phyloP scores from a whole-genome alignment of 1,140 invertebrate species.

The Harlomillsia oculata region DNA sequence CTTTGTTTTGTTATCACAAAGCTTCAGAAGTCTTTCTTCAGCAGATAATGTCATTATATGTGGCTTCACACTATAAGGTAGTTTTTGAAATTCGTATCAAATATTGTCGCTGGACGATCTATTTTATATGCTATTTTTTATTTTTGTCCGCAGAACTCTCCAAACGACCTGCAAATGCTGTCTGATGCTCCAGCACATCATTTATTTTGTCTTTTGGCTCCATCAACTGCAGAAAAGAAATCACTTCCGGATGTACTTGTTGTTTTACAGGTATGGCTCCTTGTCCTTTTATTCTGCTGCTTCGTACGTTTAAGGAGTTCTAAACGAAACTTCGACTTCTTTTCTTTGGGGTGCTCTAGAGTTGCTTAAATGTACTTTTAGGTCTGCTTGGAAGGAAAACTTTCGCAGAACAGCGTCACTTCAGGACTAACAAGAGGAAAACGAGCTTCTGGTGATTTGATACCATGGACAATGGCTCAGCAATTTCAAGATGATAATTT shows the following conservation, averaged over 20 bases:
- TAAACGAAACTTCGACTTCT: not conserved
- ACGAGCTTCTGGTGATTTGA: slow-evolving; percentile 87
- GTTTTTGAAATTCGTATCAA: slow-evolving; percentile 15
- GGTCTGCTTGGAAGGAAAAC: slow-evolving; percentile 89
- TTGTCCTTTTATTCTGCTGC: not conserved
- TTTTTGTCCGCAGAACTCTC: slow-evolving; percentile 67
- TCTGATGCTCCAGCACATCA: slow-evolving; percentile 98
- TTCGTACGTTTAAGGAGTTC: not conserved
- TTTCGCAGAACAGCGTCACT: slow-evolving; percentile 68
- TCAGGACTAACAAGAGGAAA: slow-evolving; percentile 72
- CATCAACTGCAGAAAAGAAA: slow-evolving; percentile 59
- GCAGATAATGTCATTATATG: slow-evolving; percentile 81
- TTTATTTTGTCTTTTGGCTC: slow-evolving; percentile 88
- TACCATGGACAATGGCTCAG: slow-evolving; percentile 96
- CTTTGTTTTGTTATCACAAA: slow-evolving; percentile 93
- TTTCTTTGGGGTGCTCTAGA: not conserved
- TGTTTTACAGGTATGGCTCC: slow-evolving; percentile 63
- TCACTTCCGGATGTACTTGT: slow-evolving; percentile 81
- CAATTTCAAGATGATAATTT: slow-evolving; percentile 93
- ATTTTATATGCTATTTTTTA: not conserved
- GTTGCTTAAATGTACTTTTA: slow-evolving; percentile 35
- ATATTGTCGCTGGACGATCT: slow-evolving; percentile 10
- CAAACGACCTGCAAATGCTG: slow-evolving; percentile 97
- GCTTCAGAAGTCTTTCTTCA: slow-evolving; percentile 92
- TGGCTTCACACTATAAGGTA: slow-evolving; percentile 95